Base-by-base conservation (phyloP, 1,140 invertebrate species). In the Cyclina sinensis region DNA sequence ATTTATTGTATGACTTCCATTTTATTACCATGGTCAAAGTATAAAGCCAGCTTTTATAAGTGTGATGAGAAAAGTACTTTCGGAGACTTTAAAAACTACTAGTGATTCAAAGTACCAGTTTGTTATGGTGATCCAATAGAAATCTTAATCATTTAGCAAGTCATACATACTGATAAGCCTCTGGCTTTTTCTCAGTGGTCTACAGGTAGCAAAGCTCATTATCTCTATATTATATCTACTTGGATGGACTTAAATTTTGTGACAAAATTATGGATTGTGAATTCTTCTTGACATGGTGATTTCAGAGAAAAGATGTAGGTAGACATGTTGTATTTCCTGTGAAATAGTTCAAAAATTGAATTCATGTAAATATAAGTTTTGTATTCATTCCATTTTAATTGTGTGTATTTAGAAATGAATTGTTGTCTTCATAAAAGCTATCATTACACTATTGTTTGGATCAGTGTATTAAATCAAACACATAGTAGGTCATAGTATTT, bases 241-340 rank as follows among this genome's bases (percentile, higher is more conserved):
- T 70, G 21, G 3, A 16, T 37, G 65, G 65, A 70, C 32, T 27
- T 27, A 37, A 5, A 5, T 70, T 30, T 2, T 35, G 65, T 70
- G 65, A 70, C 65, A 70, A 30, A 39, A 70, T 12, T 27, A 70
- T 70, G 65, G 65, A 39, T 70, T 35, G 18, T 70, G 0, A 70
- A 21, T 37, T 37, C 21, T 70, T 2, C 30, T 51, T 51, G 46
- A 46, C 14, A 84, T 84, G 81, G 43, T 70, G 24, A 70, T 70
- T 43, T 84, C 81, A 5, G n/a, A 84, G 30, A 84, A 73, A 84
- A 70, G 81, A 84, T 84, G 81, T 84, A 84, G 43, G 81, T 68
- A 70, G 12, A 16, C 32, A n/a, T 78, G 48, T 70, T 14, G 24
- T 16, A 11, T 14, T 70, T 70, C n/a, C n/a, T 65, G 30, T 65